Evolutionary conservation across 1,140 invertebrate species (phyloP).

Genomic region (Cydia amplana): DNA sequence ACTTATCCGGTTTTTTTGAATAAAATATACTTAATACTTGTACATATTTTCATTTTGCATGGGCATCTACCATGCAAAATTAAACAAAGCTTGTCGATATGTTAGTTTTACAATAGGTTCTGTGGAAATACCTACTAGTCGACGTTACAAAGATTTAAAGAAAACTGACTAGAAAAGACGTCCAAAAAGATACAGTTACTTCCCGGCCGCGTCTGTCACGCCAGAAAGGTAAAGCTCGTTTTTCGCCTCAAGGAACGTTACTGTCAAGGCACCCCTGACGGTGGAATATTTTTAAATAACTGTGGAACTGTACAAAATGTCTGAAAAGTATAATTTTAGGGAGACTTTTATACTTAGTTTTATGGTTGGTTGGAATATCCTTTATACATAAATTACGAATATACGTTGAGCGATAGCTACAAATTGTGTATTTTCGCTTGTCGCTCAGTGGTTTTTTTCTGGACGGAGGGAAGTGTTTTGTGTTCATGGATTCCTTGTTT

Average conservation of each 20-base stretch:
- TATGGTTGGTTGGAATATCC: neutral
- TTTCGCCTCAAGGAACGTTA: neutral
- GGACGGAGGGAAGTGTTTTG: no score
- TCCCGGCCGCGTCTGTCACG: conserved; percentile 4
- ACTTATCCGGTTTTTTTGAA: no score
- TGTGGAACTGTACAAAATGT: neutral
- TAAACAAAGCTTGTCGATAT: no score
- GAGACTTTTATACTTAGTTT: neutral
- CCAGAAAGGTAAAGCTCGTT: conserved; percentile 4
- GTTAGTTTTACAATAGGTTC: no score
- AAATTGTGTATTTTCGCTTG: no score
- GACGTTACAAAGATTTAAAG: neutral
- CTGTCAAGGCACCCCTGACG: neutral
- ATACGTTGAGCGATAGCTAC: no score
- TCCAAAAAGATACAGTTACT: neutral
- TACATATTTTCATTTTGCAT: no score
- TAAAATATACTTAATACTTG: no score
- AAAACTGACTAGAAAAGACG: neutral
- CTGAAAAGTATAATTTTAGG: neutral
- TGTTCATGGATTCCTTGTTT: no score
- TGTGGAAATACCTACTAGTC: neutral
- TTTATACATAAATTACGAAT: neutral
- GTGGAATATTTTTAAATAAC: conserved; percentile 6
- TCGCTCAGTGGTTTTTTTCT: no score
- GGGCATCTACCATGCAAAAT: no score